Conservation (phyloP, 1,140 invertebrate species). For the Oreohelix idahoensis region DNA sequence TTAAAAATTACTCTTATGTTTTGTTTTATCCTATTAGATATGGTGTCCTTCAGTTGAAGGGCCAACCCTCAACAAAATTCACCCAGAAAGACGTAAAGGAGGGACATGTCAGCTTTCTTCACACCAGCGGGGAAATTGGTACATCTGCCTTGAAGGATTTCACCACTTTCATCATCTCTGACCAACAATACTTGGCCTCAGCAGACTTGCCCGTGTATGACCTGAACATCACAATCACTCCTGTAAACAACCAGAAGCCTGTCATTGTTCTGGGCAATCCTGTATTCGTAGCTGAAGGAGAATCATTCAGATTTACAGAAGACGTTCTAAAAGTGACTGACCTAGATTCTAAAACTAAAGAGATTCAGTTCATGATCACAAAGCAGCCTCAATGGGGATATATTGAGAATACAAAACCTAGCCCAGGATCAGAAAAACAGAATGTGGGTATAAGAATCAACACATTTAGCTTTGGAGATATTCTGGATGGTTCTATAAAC, state of each 20-base stretch:
- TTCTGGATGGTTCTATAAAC: slow-evolving; percentile 67
- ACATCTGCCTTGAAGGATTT: slow-evolving; percentile 63
- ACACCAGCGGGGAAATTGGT: slow-evolving; percentile 72
- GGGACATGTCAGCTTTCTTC: slow-evolving; percentile 65
- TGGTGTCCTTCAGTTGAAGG: slow-evolving; percentile 68
- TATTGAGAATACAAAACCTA: slow-evolving; percentile 71
- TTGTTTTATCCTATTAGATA: slow-evolving; percentile 35
- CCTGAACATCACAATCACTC: slow-evolving; percentile 72
- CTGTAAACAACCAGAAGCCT: slow-evolving; percentile 72
- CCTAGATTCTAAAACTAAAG: slow-evolving; percentile 79
- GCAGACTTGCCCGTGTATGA: slow-evolving; percentile 65
- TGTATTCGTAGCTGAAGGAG: slow-evolving; percentile 71
- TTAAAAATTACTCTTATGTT: neutral
- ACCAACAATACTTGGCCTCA: slow-evolving; percentile 66
- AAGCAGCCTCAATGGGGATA: slow-evolving; percentile 76
- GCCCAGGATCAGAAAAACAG: slow-evolving; percentile 69
- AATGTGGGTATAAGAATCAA: slow-evolving; percentile 79
- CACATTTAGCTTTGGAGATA: slow-evolving; percentile 81
- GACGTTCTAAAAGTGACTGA: slow-evolving; percentile 70
- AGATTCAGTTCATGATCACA: slow-evolving; percentile 84
- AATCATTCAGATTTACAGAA: slow-evolving; percentile 63
- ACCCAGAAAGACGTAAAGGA: slow-evolving; percentile 66
- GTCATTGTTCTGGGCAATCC: slow-evolving; percentile 63
- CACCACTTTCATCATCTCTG: slow-evolving; percentile 71
- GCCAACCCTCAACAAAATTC: slow-evolving; percentile 65